Conservation (phyloP, 1,140 invertebrate species). For the Drosophila orena region DNA sequence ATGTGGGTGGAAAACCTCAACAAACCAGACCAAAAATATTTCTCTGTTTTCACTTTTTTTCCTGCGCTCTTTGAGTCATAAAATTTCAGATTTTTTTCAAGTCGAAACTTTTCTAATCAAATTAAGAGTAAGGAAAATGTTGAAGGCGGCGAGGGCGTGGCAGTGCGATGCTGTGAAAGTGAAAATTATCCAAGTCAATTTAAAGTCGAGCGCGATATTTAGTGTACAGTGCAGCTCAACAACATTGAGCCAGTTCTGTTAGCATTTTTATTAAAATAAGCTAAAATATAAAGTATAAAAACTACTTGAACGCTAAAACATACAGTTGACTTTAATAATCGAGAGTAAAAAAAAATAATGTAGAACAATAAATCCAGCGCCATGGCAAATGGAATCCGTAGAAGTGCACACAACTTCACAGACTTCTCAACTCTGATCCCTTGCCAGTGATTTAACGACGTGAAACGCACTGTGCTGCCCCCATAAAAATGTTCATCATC, state of each 20-base stretch:
- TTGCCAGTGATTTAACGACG: conserved; percentile 44
- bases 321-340: background rate
- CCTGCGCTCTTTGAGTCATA: conserved; percentile 19
- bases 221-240: conserved; percentile 8
- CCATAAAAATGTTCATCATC: conserved; percentile 56
- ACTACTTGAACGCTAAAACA: background rate
- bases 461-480: conserved; percentile 45
- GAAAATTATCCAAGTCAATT: conserved; percentile 79
- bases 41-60: conserved; percentile 3
- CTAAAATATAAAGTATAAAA: background rate
- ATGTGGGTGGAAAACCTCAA: conserved; percentile 27
- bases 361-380: conserved; percentile 23
- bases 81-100: conserved; percentile 26
- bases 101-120: conserved; percentile 78
- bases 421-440: conserved; percentile 47
- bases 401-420: conserved; percentile 31
- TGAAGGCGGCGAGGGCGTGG: conserved; percentile 9
- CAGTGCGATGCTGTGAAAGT: conserved; percentile 50
- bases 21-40: conserved; percentile 28
- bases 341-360: conserved; percentile 2
- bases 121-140: conserved; percentile 53
- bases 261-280: background rate
- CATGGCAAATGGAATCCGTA: conserved; percentile 17
- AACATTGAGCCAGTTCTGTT: rapidly evolving
- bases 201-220: conserved; percentile 4